Percentiles rank a stretch among this genome's conserved stretches.
Evolutionary conservation across 2,113 vertebrate genomes (phyloP).

Genomic region (Pangasianodon hypophthalmus): DNA sequence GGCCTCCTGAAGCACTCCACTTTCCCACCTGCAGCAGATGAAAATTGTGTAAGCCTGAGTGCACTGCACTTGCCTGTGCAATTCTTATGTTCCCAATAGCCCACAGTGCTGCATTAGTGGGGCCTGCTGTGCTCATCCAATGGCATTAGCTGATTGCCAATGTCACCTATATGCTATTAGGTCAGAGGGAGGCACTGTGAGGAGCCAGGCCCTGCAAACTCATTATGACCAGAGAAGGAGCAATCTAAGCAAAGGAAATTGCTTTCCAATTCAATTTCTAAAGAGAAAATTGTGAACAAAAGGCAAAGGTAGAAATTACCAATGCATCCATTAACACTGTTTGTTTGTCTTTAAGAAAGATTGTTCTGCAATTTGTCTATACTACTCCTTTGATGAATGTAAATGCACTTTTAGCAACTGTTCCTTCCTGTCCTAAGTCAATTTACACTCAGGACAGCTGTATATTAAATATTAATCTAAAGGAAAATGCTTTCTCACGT

Average conservation of each 20-base stretch:
- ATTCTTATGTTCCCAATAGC: conserved; percentile 55
- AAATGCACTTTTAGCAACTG: conserved; percentile 21
- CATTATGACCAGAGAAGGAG: conserved; percentile 51
- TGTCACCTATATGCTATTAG: conserved; percentile 58
- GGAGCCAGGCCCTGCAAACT: conserved; percentile 34
- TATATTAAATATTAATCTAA: background rate
- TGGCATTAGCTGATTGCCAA: conserved; percentile 68
- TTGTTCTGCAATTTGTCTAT: conserved; percentile 26
- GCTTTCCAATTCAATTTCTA: conserved; percentile 40
- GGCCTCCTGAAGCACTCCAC: conserved; percentile 89
- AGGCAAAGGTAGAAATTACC: conserved; percentile 31
- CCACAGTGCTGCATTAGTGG: conserved; percentile 58
- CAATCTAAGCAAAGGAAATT: conserved; percentile 48
- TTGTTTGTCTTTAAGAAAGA: conserved; percentile 24
- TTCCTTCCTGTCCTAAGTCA: background rate
- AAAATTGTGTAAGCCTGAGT: conserved; percentile 62
- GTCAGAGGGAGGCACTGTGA: conserved; percentile 45
- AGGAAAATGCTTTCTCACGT: background rate
- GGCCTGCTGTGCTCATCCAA: conserved; percentile 53
- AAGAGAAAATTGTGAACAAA: conserved; percentile 44
- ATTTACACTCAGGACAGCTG: background rate
- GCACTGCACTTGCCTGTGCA: conserved; percentile 52
- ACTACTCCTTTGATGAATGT: conserved; percentile 36
- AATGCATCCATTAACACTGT: conserved; percentile 29
- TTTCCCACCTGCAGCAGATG: conserved; percentile 86